Conservation (phyloP, 2,797 vertebrate species). For the Orientallactaga sibirica region DNA sequence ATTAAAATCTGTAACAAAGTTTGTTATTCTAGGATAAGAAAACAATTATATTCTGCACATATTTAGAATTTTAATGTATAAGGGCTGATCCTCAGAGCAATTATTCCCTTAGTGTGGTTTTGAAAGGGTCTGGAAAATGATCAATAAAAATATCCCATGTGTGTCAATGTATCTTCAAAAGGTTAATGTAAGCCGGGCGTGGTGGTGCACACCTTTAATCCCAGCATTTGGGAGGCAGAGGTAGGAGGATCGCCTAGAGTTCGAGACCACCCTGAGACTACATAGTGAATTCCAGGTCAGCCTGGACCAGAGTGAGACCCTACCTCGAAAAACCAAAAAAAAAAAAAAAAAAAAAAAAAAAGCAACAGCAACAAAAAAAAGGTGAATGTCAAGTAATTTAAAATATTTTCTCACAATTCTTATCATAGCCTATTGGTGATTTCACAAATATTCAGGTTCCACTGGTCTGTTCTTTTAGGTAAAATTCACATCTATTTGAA, state of each 20-base stretch:
- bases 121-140: background rate
- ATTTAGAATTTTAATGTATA: background rate
- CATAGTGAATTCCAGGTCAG: too few species aligned
- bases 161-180: background rate
- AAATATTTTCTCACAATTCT: background rate
- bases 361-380: too few species aligned
- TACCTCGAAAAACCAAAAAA: too few species aligned
- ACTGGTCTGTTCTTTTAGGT: background rate
- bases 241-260: too few species aligned
- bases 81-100: background rate
- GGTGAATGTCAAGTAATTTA: background rate
- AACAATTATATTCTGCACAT: background rate
- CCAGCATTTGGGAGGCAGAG: too few species aligned
- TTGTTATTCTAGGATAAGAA: background rate
- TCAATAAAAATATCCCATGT: background rate
- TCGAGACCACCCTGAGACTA: too few species aligned
- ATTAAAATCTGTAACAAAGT: background rate
- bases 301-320: too few species aligned
- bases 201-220: too few species aligned
- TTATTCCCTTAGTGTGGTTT: background rate
- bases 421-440: background rate
- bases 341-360: too few species aligned
- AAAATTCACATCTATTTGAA: slow-evolving; percentile 14
- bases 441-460: background rate
- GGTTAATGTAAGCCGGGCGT: too few species aligned